A percentile compares a stretch with the other conserved stretches of the same genome.
Conservation (phyloP, 2,113 vertebrate species). For the Potamarius usumacintae region DNA sequence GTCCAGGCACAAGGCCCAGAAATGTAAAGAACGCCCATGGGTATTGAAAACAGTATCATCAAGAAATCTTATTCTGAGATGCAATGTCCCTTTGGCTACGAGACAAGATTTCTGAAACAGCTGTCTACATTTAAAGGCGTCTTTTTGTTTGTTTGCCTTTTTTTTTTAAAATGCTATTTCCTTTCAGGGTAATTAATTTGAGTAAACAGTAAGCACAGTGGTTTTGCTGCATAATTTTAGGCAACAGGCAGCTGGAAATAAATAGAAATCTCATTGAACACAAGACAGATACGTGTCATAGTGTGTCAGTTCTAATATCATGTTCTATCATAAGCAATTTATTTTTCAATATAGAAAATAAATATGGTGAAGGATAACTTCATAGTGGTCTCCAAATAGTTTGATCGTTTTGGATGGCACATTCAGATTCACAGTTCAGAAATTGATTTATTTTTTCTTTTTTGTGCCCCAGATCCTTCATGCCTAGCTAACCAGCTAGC, state of each 20-base stretch:
- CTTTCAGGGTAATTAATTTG: not conserved
- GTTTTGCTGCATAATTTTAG: not conserved
- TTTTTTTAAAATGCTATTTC: not conserved
- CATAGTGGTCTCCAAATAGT: not conserved
- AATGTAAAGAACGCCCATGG: not conserved
- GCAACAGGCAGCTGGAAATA: not conserved
- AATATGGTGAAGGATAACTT: not conserved
- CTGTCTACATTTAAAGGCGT: not conserved
- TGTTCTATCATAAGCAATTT: not conserved
- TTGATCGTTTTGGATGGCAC: not conserved
- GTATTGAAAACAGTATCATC: conserved; percentile 8
- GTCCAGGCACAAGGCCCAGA: conserved; percentile 1
- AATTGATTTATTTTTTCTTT: not conserved
- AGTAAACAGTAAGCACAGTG: not conserved
- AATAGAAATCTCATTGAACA: not conserved
- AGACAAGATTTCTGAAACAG: not conserved
- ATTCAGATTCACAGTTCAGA: not conserved
- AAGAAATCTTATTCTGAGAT: not conserved
- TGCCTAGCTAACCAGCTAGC: not conserved
- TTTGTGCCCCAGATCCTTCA: not conserved
- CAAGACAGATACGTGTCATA: not conserved
- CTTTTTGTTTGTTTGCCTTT: not conserved
- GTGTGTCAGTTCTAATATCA: not conserved
- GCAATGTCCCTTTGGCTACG: too few species aligned
- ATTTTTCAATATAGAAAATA: not conserved